Percentiles rank a stretch among this genome's conserved stretches.
These are phyloP conservation scores for Patella pellucida DNA, from an alignment of 2,888 invertebrate genomes.

Conservation along the genomic window DNA sequence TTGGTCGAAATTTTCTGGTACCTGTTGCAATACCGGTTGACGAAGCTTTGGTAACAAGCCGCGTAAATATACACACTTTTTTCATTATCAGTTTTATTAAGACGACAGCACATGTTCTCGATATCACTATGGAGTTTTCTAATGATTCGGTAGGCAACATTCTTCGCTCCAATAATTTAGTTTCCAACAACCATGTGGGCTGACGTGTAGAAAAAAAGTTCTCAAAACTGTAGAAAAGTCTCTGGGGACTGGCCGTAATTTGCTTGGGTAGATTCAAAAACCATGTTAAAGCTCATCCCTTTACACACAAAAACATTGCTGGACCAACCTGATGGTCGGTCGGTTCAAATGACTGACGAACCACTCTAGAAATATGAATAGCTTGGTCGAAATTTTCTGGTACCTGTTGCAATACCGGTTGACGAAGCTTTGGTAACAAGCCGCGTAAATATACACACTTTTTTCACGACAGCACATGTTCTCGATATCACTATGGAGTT, in stretches of 20 bases:
- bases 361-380: background rate
- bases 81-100: constrained; percentile 1
- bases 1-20: background rate
- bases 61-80: background rate
- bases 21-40: background rate
- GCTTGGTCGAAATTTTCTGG: background rate
- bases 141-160: background rate
- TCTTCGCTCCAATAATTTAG: background rate
- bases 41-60: background rate
- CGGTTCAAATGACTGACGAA: background rate
- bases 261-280: background rate
- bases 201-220: background rate
- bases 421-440: background rate
- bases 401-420: background rate
- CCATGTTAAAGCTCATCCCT: constrained; percentile 3
- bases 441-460: background rate
- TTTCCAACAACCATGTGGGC: background rate
- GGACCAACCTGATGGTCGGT: background rate
- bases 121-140: too few species aligned
- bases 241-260: background rate
- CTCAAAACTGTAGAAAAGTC: background rate
- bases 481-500: too few species aligned
- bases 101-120: background rate
- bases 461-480: background rate
- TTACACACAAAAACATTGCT: background rate